phyloP scores from a whole-genome alignment of 2,113 vertebrate species.

The Calidris pygmaea region DNA sequence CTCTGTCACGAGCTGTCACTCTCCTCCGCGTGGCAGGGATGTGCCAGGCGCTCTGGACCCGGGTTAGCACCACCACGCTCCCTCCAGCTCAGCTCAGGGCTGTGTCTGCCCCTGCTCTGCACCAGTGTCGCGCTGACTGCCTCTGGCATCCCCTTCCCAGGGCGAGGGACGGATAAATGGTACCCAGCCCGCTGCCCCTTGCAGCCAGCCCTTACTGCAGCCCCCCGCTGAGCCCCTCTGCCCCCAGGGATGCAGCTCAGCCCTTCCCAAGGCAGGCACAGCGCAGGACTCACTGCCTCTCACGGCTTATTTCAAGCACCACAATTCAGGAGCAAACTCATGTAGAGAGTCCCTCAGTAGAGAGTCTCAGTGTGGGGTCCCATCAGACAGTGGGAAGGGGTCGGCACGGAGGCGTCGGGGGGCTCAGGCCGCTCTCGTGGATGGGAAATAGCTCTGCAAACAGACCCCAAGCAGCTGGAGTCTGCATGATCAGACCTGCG shows the following conservation, averaged over 20 bases:
- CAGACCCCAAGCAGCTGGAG: not conserved
- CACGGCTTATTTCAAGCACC: not conserved
- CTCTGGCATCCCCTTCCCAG: not conserved
- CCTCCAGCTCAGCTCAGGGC: not conserved
- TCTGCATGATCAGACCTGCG: accelerated
- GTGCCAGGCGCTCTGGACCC: not conserved
- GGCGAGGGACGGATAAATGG: not conserved
- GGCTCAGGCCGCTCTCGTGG: not conserved
- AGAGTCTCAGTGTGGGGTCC: not conserved
- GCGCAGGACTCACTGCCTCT: not conserved
- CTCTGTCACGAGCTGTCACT: not conserved
- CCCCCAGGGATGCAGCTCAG: not conserved
- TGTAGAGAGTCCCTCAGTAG: not conserved
- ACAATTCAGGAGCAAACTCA: not conserved
- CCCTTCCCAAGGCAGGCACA: not conserved
- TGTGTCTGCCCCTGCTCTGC: not conserved
- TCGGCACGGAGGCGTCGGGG: not conserved
- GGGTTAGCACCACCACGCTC: not conserved
- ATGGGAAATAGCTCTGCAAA: not conserved
- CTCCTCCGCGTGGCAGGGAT: not conserved
- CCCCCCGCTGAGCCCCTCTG: not conserved
- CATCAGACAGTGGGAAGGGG: not conserved
- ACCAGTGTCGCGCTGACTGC: not conserved
- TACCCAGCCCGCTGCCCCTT: accelerated
- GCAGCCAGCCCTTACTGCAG: not conserved